A percentile compares a stretch with the other conserved stretches of the same genome.
phyloP scores from a whole-genome alignment of 2,888 invertebrate genomes.

The Synanthedon vespiformis region DNA sequence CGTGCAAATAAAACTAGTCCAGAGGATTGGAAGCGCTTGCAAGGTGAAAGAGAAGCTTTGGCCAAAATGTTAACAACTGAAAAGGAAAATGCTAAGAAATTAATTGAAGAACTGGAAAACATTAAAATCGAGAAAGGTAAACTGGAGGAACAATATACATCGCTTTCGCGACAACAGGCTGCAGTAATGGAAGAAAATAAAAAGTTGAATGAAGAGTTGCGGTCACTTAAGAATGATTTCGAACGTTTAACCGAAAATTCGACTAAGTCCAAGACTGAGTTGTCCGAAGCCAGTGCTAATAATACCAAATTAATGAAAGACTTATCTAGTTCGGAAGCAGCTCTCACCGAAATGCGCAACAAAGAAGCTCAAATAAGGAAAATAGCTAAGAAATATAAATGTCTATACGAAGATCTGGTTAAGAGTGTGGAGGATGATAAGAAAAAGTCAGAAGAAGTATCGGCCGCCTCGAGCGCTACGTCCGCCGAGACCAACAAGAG shows the following conservation, averaged over 20 bases:
- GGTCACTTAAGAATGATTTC: constrained; percentile 68
- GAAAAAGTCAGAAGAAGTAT: constrained; percentile 67
- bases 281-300: constrained; percentile 71
- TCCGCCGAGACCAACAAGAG: constrained; percentile 60
- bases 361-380: constrained; percentile 83
- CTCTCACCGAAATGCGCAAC: constrained; percentile 75
- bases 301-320: constrained; percentile 75
- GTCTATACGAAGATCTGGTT: constrained; percentile 81
- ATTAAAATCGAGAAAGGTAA: constrained; percentile 75
- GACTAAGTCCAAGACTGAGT: constrained; percentile 72
- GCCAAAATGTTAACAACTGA: constrained; percentile 83
- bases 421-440: constrained; percentile 76
- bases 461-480: constrained; percentile 56
- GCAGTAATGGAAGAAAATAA: constrained; percentile 74
- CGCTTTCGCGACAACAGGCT: constrained; percentile 72
- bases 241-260: constrained; percentile 72
- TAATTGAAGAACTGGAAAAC: constrained; percentile 74
- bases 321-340: constrained; percentile 74
- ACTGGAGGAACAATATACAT: constrained; percentile 76
- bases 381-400: constrained; percentile 94
- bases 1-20: constrained; percentile 91
- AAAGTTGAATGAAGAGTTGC: constrained; percentile 74
- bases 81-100: constrained; percentile 76
- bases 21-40: constrained; percentile 90
- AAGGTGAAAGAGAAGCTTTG: constrained; percentile 83